Base-by-base conservation (phyloP, 1,140 invertebrate species). In the Drosophila kikkawai region DNA sequence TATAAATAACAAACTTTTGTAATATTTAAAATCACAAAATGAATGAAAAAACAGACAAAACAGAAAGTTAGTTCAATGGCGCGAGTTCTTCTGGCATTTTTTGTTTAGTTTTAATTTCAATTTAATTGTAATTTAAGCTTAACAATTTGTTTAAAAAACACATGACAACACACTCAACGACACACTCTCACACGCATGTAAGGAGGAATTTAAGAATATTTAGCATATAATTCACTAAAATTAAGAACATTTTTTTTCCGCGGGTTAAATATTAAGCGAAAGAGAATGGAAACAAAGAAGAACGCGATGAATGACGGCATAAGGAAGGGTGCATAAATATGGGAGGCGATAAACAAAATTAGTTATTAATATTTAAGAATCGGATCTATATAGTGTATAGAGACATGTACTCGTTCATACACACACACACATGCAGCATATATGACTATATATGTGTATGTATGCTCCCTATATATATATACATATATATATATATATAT, bases 71-170 rank as follows among this genome's bases (percentile, higher is more conserved):
- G 75, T 82, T 82, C 42, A 82, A 82, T 78, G 65, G 53, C 36
- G 53, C 36, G 44, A 57, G 60, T 75, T 82, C 50, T 71, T 73
- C 70, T 79, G 67, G 36, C 71, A 65, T 79, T 87, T 80, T 87
- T 87, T 87, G 76, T 87, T 87, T 87, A 82, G 79, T 87, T 87
- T 67, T 87, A 82, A 87, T 82, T 87, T 87, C 83, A 87, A 87
- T 82, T 77, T 65, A 87, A 87, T 87, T 87, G 80, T 84, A 84
- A 79, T 83, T 67, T 83, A 79, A 82, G 75, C 80, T 66, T 79
- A 70, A 75, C 56, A 48, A 78, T 65, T 84, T 80, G 84, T 87
- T 87, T 87, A 64, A 87, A 87, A 87, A 87, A 87, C 83, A 87
- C 79, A 61, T 47, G 59, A 55, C 19, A 55, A 55, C 45, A 39